Evolutionary conservation across 2,797 vertebrate genomes (phyloP).

Genomic region (Peromyscus aztecus): DNA sequence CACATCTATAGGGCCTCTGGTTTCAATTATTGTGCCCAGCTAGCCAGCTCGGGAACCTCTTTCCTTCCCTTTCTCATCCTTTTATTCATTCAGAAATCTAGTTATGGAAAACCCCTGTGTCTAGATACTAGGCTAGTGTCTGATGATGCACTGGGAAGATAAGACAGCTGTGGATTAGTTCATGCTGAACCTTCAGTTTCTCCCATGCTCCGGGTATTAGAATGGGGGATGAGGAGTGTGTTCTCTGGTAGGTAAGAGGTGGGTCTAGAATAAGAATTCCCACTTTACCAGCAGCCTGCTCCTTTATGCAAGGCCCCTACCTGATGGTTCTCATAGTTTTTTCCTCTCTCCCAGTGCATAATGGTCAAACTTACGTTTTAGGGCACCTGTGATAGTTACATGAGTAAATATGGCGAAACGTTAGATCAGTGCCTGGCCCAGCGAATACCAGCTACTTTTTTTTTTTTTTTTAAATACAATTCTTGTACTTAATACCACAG

Average conservation of each 20-base stretch:
- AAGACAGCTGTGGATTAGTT: constrained; percentile 9
- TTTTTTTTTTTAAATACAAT: not conserved
- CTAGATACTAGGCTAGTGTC: not conserved
- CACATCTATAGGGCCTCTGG: constrained; percentile 41
- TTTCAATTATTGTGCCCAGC: not conserved
- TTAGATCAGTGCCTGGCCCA: not conserved
- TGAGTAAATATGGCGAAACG: not conserved
- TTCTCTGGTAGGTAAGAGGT: not conserved
- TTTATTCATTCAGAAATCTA: constrained; percentile 53
- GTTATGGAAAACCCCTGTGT: not conserved
- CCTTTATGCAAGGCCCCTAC: not conserved
- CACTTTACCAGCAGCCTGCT: not conserved
- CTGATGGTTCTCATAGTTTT: not conserved
- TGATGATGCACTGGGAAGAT: not conserved
- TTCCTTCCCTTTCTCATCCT: not conserved
- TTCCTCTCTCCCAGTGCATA: not conserved
- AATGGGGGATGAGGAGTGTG: not conserved
- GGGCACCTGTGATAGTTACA: not conserved
- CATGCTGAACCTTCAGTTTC: not conserved
- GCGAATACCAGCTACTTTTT: not conserved
- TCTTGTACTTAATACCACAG: not conserved
- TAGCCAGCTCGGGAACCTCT: not conserved
- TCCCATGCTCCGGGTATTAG: not conserved
- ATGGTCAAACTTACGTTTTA: not conserved
- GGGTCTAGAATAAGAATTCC: not conserved